These are phyloP conservation scores for Danio rerio DNA, from an alignment of 2,113 vertebrate species.

Conservation along the genomic window DNA sequence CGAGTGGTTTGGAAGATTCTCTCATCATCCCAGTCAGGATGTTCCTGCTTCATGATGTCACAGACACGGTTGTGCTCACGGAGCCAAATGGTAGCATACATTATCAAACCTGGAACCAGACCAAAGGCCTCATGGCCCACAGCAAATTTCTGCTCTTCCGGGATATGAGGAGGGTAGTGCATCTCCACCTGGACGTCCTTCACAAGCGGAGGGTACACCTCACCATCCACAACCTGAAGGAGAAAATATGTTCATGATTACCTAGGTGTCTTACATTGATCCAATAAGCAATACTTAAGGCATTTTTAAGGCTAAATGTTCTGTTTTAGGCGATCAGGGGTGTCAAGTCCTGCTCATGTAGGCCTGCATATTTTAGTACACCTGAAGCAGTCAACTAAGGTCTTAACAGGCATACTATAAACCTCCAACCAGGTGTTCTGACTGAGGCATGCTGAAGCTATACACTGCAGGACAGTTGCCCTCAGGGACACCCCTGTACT, in stretches of 20 bases:
- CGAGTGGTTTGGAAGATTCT: conserved; percentile 90
- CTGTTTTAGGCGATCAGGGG: no score
- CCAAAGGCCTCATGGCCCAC: conserved; percentile 96
- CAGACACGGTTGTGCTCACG: conserved; percentile 96
- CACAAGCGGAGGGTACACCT: conserved; percentile 91
- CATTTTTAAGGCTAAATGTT: no score
- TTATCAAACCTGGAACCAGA: conserved; percentile 93
- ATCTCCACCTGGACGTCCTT: conserved; percentile 87
- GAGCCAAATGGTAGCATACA: conserved; percentile 96
- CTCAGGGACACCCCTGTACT: no score
- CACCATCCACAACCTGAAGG: conserved; percentile 84
- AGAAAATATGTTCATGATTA: not conserved
- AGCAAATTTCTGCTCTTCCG: conserved; percentile 85
- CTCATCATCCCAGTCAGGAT: conserved; percentile 94
- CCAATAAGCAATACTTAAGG: not conserved
- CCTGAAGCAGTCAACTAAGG: no score
- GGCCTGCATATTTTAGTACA: no score
- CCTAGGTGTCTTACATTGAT: not conserved
- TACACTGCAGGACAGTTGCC: no score
- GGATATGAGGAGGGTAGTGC: conserved; percentile 90
- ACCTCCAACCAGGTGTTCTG: no score
- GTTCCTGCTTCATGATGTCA: conserved; percentile 84
- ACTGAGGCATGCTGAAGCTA: no score
- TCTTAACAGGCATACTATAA: no score
- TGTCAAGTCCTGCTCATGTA: no score